phyloP scores from a whole-genome alignment of 2,888 invertebrate species.

The Chrysotoxum bicinctum region DNA sequence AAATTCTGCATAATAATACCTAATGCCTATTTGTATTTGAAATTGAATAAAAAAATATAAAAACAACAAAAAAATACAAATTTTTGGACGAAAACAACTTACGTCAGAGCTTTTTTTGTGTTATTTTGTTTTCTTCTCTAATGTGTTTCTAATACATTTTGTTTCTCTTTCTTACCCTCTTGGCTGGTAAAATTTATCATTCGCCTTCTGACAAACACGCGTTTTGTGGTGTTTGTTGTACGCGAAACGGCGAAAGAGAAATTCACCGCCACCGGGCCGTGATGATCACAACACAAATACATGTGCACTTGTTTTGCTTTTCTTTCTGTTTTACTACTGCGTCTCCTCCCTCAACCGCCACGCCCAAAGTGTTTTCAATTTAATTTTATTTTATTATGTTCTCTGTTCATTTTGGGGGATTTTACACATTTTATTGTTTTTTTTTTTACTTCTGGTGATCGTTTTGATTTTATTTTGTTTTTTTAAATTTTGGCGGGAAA shows the following conservation, averaged over 20 bases:
- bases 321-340: neutral
- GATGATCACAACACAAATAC: neutral
- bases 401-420: slow-evolving; percentile 13
- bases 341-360: slow-evolving; percentile 64
- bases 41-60: slow-evolving; percentile 14
- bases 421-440: slow-evolving; percentile 6
- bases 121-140: slow-evolving; percentile 20
- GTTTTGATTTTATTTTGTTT: slow-evolving; percentile 22
- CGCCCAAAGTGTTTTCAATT: slow-evolving; percentile 47
- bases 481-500: slow-evolving; percentile 48
- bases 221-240: slow-evolving; percentile 1
- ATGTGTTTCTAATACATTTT: slow-evolving; percentile 22
- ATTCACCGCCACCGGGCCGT: slow-evolving; percentile 10
- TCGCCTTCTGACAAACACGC: slow-evolving; percentile 32
- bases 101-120: slow-evolving; percentile 47
- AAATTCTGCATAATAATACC: neutral
- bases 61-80: slow-evolving; percentile 3
- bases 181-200: slow-evolving; percentile 4
- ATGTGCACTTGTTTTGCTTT: slow-evolving; percentile 31
- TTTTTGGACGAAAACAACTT: slow-evolving; percentile 48
- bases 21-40: slow-evolving; percentile 2
- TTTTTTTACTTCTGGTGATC: slow-evolving; percentile 6
- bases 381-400: slow-evolving; percentile 21
- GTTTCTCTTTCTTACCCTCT: slow-evolving; percentile 8
- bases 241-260: slow-evolving; percentile 21